These are phyloP conservation scores for Ophion costatus DNA, from an alignment of 2,888 invertebrate genomes.

Conservation along the genomic window DNA sequence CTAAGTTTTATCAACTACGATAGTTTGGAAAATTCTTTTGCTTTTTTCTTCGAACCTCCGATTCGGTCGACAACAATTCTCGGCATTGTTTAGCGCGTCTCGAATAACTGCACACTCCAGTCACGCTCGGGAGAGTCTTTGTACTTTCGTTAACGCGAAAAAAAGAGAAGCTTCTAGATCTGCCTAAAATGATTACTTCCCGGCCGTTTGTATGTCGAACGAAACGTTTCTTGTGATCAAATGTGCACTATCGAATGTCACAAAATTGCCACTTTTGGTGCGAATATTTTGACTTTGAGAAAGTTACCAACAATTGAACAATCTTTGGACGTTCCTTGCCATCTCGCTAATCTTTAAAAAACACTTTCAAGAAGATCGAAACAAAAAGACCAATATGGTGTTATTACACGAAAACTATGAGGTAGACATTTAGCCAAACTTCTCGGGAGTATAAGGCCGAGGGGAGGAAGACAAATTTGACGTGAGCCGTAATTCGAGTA, in stretches of 20 bases:
- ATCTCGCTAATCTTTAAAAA: not conserved
- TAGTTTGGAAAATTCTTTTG: not conserved
- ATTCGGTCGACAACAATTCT: not conserved
- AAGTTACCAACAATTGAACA: too few species aligned
- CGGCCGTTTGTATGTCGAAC: too few species aligned
- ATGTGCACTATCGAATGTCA: too few species aligned
- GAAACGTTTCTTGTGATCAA: too few species aligned
- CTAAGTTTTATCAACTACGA: too few species aligned
- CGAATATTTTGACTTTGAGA: too few species aligned
- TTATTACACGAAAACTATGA: constrained; percentile 11
- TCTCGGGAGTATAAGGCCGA: constrained; percentile 13
- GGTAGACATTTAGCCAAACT: constrained; percentile 14
- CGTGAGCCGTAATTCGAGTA: constrained; percentile 65
- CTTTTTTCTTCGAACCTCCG: not conserved
- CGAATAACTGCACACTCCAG: too few species aligned
- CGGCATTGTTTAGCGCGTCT: too few species aligned
- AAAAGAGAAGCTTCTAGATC: not conserved
- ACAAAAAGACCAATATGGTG: constrained; percentile 11
- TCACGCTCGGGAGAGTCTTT: not conserved
- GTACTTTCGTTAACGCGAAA: not conserved
- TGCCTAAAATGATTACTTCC: too few species aligned
- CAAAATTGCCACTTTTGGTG: too few species aligned
- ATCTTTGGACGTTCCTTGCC: not conserved
- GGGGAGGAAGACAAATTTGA: constrained; percentile 67
- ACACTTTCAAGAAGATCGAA: not conserved